Evolutionary conservation across 2,797 vertebrate species (phyloP).

Genomic region (Urocyon cinereoargenteus): DNA sequence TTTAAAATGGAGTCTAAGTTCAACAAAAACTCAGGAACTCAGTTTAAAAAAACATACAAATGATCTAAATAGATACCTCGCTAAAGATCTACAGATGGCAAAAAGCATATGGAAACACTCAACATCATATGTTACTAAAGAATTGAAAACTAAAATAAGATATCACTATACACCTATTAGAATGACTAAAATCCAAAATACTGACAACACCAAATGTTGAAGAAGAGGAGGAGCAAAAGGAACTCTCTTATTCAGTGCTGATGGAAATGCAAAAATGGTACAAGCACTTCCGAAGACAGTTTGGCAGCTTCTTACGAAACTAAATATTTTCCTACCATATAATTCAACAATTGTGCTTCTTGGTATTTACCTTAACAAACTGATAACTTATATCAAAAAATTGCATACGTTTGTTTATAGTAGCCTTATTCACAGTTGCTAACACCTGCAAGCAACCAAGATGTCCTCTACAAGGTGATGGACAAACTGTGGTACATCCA

Average conservation of each 20-base stretch:
- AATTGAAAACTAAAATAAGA: constrained; percentile 17
- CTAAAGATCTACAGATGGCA: background rate
- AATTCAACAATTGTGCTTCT: background rate
- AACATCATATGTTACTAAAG: background rate
- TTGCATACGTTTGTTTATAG: background rate
- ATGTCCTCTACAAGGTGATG: background rate
- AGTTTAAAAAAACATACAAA: constrained; percentile 22
- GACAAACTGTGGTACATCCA: background rate
- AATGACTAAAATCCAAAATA: background rate
- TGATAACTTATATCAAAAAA: constrained; percentile 32
- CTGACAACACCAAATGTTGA: background rate
- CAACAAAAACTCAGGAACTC: background rate
- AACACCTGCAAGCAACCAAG: background rate
- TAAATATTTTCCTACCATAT: background rate
- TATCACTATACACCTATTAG: background rate
- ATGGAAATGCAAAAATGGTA: background rate
- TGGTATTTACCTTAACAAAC: background rate
- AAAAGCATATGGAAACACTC: constrained; percentile 2
- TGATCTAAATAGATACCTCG: background rate
- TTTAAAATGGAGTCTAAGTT: constrained; percentile 20
- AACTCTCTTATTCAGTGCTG: background rate
- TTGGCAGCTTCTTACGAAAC: background rate
- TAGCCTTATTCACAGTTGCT: background rate
- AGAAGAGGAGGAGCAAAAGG: background rate
- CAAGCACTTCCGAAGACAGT: background rate